Base-by-base conservation (phyloP, 2,888 invertebrate species). In the Smittia sp. region DNA sequence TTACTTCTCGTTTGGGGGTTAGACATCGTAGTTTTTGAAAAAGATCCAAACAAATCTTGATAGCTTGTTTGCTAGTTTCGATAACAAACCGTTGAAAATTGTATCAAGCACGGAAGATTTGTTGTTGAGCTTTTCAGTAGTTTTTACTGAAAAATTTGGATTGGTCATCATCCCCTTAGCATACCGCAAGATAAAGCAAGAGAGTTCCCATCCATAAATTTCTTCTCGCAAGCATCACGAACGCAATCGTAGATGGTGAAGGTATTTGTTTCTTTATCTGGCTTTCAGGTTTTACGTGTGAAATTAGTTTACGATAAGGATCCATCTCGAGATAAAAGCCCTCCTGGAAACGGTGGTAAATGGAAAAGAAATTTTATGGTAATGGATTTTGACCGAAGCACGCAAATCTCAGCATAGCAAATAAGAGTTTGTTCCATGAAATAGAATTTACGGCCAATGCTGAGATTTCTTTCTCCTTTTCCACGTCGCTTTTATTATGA, bases 231-330 rank as follows among this genome's bases (percentile, higher is more conserved):
- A 20, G 22, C 67, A 67, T 39, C 67, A 41, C 46, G 41, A 39
- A 67, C 7, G n/a, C 27, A 9, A 46, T 41, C 41, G n/a, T 39
- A 46, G 54, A 69, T 46, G 52, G 52, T 27, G 22, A 62, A 72
- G 72, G 72, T 72, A 72, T 70, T 24, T 46, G 13, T 18, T 22
- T 58, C 58, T 27, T 70, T 70, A 27, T 70, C 25, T 70, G 52
- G n/a, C 20, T 70, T 70, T 58, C 62, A 38, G 32, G 15, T 72
- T 52, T 72, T 72, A 72, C 72, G 72, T 72, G 62, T 62, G 62
- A 72, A 72, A 72, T 72, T 72, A 72, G 72, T 72, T 72, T 72
- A 72, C 72, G 72, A 72, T 72, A 62, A 72, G 41, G 69, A 69
- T 69, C 54, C 69, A 69, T 69, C 46, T 69, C 11, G 52, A 52